Conservation (phyloP, 2,797 vertebrate genomes). For the Microctenopoma stevenorrisi region DNA sequence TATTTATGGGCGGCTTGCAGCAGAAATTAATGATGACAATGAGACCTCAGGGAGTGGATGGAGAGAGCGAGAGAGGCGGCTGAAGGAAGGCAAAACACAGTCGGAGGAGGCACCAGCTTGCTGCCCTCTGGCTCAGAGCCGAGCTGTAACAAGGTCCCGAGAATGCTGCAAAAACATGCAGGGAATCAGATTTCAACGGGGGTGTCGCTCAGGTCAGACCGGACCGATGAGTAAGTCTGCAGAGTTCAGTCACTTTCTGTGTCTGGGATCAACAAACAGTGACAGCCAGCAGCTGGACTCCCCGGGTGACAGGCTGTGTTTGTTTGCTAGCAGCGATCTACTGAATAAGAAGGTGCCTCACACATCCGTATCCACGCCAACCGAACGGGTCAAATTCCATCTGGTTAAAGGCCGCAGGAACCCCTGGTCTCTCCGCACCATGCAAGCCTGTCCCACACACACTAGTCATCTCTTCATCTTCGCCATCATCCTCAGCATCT, state of each 20-base stretch:
- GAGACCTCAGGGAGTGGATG: constrained; percentile 45
- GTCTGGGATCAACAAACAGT: background rate
- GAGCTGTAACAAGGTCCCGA: constrained; percentile 12
- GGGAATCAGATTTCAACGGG: background rate
- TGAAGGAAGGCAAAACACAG: constrained; percentile 18
- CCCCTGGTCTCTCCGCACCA: constrained; percentile 11
- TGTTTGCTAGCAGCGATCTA: constrained; percentile 54
- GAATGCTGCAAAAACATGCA: constrained; percentile 5
- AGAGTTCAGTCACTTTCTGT: constrained; percentile 16
- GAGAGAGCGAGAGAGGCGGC: constrained; percentile 9
- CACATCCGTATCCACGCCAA: constrained; percentile 62
- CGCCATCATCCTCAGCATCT: background rate
- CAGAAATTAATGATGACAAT: constrained; percentile 62
- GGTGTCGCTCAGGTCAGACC: constrained; percentile 4
- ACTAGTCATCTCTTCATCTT: constrained; percentile 47
- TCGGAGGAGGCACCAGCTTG: constrained; percentile 48
- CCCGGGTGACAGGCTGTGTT: constrained; percentile 14
- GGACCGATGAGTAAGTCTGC: background rate
- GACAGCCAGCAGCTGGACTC: constrained; percentile 23
- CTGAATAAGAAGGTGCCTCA: constrained; percentile 38
- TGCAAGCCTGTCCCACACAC: constrained; percentile 18
- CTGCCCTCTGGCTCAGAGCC: constrained; percentile 46
- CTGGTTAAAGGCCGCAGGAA: constrained; percentile 37
- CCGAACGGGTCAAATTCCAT: constrained; percentile 38
- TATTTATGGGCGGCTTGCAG: constrained; percentile 50